Evolutionary conservation across 2,113 vertebrate genomes (phyloP).

Genomic region (Narcine bancroftii): DNA sequence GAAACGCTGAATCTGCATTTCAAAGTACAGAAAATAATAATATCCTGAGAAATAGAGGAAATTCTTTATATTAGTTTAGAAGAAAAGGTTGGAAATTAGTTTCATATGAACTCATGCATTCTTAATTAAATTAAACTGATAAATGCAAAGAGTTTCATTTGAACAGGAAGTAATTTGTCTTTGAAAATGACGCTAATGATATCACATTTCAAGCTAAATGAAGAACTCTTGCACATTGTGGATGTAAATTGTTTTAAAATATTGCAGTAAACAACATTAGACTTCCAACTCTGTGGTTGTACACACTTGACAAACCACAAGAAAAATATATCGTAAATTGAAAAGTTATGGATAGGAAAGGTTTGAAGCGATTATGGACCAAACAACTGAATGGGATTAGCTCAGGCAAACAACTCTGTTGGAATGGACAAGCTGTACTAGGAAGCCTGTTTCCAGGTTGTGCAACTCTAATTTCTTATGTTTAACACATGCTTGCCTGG

Average conservation of each 20-base stretch:
- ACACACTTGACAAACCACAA: neutral
- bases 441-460: too few relatives aligned
- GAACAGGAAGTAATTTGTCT: neutral
- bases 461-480: neutral
- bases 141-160: neutral
- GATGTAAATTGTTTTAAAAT: neutral
- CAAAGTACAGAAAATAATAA: neutral
- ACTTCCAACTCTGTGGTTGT: neutral
- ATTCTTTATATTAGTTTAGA: neutral
- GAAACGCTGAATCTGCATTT: constrained; percentile 10
- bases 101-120: neutral
- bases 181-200: constrained; percentile 6
- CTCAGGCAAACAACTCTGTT: too few relatives aligned
- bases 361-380: too few relatives aligned
- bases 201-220: neutral
- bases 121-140: neutral
- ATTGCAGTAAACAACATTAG: neutral
- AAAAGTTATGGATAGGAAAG: too few relatives aligned
- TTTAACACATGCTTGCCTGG: too few relatives aligned
- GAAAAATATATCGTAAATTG: too few relatives aligned
- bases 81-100: neutral
- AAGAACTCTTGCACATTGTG: neutral
- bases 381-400: too few relatives aligned
- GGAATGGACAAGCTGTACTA: too few relatives aligned
- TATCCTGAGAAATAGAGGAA: neutral